These are phyloP conservation scores for Pteromalus puparum DNA, from an alignment of 1,140 invertebrate species.

Conservation along the genomic window DNA sequence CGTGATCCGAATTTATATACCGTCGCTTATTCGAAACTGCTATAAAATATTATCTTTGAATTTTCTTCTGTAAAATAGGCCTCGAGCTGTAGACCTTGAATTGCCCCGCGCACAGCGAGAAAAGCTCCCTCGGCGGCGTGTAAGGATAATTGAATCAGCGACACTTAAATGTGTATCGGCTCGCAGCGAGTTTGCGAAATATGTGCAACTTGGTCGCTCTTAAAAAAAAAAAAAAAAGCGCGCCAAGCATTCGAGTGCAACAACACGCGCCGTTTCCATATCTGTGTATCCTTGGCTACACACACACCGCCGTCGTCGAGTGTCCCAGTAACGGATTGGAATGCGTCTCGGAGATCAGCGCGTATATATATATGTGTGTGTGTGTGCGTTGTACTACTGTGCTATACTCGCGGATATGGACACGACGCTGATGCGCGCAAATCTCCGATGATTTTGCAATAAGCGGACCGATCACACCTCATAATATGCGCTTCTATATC, in stretches of 20 bases:
- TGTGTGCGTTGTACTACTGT: background rate
- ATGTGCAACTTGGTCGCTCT: background rate
- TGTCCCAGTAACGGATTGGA: conserved; percentile 56
- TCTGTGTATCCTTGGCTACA: conserved; percentile 42
- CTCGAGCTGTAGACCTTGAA: background rate
- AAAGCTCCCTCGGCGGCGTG: background rate
- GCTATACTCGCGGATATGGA: no score
- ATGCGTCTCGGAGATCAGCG: conserved; percentile 27
- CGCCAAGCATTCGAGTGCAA: conserved; percentile 14
- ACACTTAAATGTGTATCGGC: no score
- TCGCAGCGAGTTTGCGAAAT: background rate
- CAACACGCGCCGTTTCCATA: conserved; percentile 36
- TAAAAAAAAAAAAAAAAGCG: background rate
- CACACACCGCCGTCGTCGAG: background rate
- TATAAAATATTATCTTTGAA: background rate
- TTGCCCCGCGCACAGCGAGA: background rate
- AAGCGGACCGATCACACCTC: no score
- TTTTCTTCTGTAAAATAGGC: background rate
- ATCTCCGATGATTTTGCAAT: no score
- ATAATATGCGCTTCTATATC: no score
- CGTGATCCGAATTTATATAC: no score
- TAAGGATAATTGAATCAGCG: background rate
- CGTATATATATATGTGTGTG: no score
- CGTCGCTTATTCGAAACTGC: no score
- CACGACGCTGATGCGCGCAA: no score